Evolutionary conservation across 2,797 vertebrate species (phyloP), one percentile per base, ranked within the genome.

Genomic region (Ptychadena robeensis): DNA sequence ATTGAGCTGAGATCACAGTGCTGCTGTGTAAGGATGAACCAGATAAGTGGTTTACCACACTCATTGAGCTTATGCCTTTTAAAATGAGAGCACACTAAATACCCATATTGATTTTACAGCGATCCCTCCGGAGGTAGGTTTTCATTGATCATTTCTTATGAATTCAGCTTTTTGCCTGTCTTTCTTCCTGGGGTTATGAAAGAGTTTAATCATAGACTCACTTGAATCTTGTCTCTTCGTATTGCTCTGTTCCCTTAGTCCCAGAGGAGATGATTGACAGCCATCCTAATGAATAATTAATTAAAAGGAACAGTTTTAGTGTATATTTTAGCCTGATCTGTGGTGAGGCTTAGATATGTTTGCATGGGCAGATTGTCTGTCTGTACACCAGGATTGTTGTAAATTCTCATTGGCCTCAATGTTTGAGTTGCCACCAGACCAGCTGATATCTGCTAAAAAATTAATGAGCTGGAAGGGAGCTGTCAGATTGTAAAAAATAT

Each of bases 81-180:
- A 73, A 32, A 59, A 53, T 15, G 31, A 34, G 40, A 3, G 28
- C 64, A 59, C 27, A 37, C 37, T 64, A 76, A 61, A 44, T 38
- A 10, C 18, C 37, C 11, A 32, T 76, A 82, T 75, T 82, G 80
- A 82, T 75, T 34, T 72, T 0, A 0, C 57, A 15, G 31, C 69
- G 68, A 66, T 65, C 35, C 27, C 65, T n/a, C 32, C 4, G 72
- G 65, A 68, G 64, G 72, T 6, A 53, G 22, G 85, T 83, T 87
- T 87, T 92, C 88, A 93, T 92, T 90, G 90, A 93, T 92, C 88
- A 48, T 27, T 61, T 61, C 34, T 38, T 85, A 69, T 73, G 83
- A 85, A 85, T 83, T 61, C 86, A 83, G 83, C 81, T 73, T 82
- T 68, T 86, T 87, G 75, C 4, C 76, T 11, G 65, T 40, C 18